These are phyloP conservation scores for Argentina silus DNA, from an alignment of 2,797 vertebrate genomes.

Conservation along the genomic window DNA sequence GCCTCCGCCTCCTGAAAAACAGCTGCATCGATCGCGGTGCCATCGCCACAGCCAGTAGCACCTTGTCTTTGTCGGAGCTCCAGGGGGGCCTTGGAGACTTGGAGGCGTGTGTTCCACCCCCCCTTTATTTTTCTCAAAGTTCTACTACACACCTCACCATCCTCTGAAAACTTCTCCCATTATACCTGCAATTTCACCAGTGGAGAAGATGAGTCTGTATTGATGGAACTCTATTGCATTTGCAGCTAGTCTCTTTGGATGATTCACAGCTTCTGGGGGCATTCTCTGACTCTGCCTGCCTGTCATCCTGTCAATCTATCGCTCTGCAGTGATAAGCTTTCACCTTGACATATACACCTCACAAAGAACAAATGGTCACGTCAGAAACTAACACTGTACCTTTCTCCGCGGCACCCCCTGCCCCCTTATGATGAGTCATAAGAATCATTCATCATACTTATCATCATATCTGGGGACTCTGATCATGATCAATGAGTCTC, in stretches of 20 bases:
- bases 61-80: background rate
- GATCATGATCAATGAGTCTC: slow-evolving; percentile 48
- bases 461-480: slow-evolving; percentile 37
- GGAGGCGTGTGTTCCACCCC: background rate
- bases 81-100: slow-evolving; percentile 1
- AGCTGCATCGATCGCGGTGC: slow-evolving; percentile 15
- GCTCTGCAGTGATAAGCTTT: slow-evolving; percentile 3
- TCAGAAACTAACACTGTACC: background rate
- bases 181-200: background rate
- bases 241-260: slow-evolving; percentile 1
- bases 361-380: slow-evolving; percentile 15
- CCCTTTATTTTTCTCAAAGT: background rate
- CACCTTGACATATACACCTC: slow-evolving; percentile 32
- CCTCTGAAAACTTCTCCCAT: slow-evolving; percentile 12
- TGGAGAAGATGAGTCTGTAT: background rate
- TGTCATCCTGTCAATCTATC: slow-evolving; percentile 25
- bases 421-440: slow-evolving; percentile 27
- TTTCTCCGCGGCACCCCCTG: background rate
- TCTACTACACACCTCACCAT: background rate
- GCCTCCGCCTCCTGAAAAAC: slow-evolving; percentile 12
- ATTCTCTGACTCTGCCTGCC: slow-evolving; percentile 11
- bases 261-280: slow-evolving; percentile 16
- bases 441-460: slow-evolving; percentile 34
- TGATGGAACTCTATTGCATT: slow-evolving; percentile 1
- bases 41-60: background rate